A percentile compares a stretch with the other conserved stretches of the same genome.
phyloP scores from a whole-genome alignment of 2,113 vertebrate species.

The Coryphaenoides rupestris region DNA sequence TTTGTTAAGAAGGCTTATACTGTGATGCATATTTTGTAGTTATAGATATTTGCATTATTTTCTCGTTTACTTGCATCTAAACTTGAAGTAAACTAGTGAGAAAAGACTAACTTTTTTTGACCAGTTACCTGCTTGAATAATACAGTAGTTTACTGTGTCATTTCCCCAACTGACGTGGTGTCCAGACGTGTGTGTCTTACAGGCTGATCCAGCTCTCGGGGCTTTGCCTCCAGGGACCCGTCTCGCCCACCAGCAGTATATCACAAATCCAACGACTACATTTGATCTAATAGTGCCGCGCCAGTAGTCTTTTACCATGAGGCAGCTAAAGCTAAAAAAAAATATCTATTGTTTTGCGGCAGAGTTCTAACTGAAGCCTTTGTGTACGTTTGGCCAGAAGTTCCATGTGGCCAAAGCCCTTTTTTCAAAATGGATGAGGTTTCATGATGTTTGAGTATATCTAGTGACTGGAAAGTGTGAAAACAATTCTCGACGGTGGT shows the following conservation, averaged over 20 bases:
- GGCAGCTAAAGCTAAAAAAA: no score
- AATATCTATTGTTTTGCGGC: background rate
- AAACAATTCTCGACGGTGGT: no score
- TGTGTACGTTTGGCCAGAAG: no score
- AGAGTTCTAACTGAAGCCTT: no score
- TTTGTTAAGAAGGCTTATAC: constrained; percentile 81
- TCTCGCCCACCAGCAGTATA: constrained; percentile 51
- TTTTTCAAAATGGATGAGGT: no score
- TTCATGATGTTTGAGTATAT: no score
- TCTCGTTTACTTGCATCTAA: constrained; percentile 53
- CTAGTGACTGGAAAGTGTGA: no score
- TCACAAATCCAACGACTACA: constrained; percentile 44
- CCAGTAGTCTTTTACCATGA: constrained; percentile 14
- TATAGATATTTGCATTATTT: constrained; percentile 48
- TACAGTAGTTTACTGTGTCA: constrained; percentile 53
- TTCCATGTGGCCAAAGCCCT: no score
- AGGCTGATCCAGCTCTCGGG: constrained; percentile 69
- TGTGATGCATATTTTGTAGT: constrained; percentile 71
- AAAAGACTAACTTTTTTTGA: constrained; percentile 37
- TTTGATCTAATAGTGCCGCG: constrained; percentile 33
- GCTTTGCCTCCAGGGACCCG: constrained; percentile 64
- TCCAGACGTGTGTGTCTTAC: constrained; percentile 74
- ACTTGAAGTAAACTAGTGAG: constrained; percentile 58
- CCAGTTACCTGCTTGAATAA: constrained; percentile 33
- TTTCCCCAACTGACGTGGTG: constrained; percentile 66